These are phyloP conservation scores for Gnatocerus cornutus DNA, from an alignment of 2,888 invertebrate genomes.

Conservation along the genomic window DNA sequence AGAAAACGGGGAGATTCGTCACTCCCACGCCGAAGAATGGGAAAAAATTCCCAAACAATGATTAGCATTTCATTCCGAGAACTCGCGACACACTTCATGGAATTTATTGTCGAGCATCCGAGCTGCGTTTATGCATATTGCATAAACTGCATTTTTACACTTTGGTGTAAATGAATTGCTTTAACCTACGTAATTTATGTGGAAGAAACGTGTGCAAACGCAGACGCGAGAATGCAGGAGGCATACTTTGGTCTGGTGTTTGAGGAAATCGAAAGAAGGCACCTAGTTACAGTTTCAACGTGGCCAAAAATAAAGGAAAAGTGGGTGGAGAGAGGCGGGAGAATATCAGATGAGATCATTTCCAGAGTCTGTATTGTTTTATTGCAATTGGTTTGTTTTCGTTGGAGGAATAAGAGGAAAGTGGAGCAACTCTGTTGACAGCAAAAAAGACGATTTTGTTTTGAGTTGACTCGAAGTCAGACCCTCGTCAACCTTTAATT, in stretches of 20 bases:
- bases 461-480: too few relatives aligned
- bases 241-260: not conserved
- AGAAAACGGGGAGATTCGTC: slow-evolving; percentile 20
- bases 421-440: not conserved
- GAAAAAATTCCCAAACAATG: slow-evolving; percentile 52
- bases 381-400: slow-evolving; percentile 6
- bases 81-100: slow-evolving; percentile 27
- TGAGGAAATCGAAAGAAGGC: not conserved
- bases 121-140: slow-evolving; percentile 30
- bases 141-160: slow-evolving; percentile 34
- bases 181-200: slow-evolving; percentile 25
- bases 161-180: slow-evolving; percentile 25
- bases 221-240: not conserved
- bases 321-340: slow-evolving; percentile 26
- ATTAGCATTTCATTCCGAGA: slow-evolving; percentile 31
- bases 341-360: slow-evolving; percentile 20
- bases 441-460: too few relatives aligned
- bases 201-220: slow-evolving; percentile 23
- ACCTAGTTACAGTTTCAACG: not conserved
- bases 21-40: slow-evolving; percentile 28
- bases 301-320: slow-evolving; percentile 33
- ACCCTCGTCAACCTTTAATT: too few relatives aligned
- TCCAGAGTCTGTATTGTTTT: not conserved
- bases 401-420: slow-evolving; percentile 7
- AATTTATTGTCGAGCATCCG: slow-evolving; percentile 33